A percentile compares a stretch with the other conserved stretches of the same genome.
phyloP scores from a whole-genome alignment of 2,113 vertebrate genomes.

The Albula goreensis region DNA sequence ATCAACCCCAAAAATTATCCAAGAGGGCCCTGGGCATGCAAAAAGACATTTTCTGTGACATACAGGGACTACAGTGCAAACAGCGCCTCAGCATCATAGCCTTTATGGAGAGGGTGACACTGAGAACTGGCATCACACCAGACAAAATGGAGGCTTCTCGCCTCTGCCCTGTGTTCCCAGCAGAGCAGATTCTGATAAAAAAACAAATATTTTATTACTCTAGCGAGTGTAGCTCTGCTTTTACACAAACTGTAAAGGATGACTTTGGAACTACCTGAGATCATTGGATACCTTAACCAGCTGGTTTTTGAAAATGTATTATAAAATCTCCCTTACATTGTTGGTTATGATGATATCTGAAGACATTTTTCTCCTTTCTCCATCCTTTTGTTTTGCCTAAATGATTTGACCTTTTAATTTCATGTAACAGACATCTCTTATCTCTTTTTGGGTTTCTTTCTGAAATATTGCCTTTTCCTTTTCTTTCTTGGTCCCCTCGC shows the following conservation, averaged over 20 bases:
- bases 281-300: constrained; percentile 83
- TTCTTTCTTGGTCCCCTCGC: constrained; percentile 63
- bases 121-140: constrained; percentile 50
- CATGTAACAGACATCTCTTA: constrained; percentile 72
- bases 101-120: constrained; percentile 29
- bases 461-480: constrained; percentile 10
- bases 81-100: not conserved
- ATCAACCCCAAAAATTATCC: constrained; percentile 56
- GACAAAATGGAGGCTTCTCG: constrained; percentile 45
- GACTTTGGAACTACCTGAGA: constrained; percentile 87
- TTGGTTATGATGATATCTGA: constrained; percentile 83
- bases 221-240: constrained; percentile 86
- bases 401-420: constrained; percentile 84
- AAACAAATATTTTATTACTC: constrained; percentile 96
- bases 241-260: constrained; percentile 90
- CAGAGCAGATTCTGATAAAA: constrained; percentile 77
- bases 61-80: constrained; percentile 39
- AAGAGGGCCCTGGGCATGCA: constrained; percentile 58
- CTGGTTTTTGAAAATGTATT: constrained; percentile 87
- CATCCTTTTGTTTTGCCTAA: constrained; percentile 71
- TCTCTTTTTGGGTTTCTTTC: constrained; percentile 71
- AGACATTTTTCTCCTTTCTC: constrained; percentile 74
- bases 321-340: constrained; percentile 83
- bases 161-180: constrained; percentile 84
- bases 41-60: constrained; percentile 28